Evolutionary conservation across 1,140 invertebrate genomes (phyloP).

Genomic region (Belonocnema kinseyi): DNA sequence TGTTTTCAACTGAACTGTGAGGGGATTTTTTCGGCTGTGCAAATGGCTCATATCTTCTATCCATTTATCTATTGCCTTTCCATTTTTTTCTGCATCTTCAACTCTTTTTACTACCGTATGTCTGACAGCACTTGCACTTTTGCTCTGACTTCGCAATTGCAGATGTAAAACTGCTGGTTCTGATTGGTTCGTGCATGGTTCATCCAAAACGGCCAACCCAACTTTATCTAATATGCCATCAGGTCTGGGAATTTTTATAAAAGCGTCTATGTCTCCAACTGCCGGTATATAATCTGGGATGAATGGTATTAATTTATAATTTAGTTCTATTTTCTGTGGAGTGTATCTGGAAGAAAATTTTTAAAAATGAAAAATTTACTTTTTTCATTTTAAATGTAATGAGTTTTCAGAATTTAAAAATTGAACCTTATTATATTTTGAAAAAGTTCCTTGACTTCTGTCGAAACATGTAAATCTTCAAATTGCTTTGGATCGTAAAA

Average conservation of each 20-base stretch:
- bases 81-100: constrained; percentile 89
- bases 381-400: not conserved
- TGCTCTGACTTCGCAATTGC: constrained; percentile 91
- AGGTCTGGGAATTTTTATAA: constrained; percentile 93
- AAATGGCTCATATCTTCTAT: constrained; percentile 94
- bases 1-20: constrained; percentile 88
- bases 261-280: constrained; percentile 98
- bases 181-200: constrained; percentile 95
- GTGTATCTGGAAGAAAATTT: constrained; percentile 83
- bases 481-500: constrained; percentile 91
- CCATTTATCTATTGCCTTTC: constrained; percentile 94
- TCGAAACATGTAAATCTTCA: constrained; percentile 87
- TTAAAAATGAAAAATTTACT: not conserved
- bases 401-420: not conserved
- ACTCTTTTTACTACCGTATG: constrained; percentile 88
- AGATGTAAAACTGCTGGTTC: constrained; percentile 96
- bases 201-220: constrained; percentile 93
- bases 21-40: constrained; percentile 89
- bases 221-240: constrained; percentile 83
- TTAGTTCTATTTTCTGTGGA: constrained; percentile 92
- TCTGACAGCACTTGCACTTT: constrained; percentile 65
- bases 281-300: constrained; percentile 98
- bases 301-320: constrained; percentile 94
- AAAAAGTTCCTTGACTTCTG: constrained; percentile 94
- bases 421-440: constrained; percentile 92